These are phyloP conservation scores for Pelmatolapia mariae DNA, from an alignment of 2,113 vertebrate genomes.

Conservation along the genomic window DNA sequence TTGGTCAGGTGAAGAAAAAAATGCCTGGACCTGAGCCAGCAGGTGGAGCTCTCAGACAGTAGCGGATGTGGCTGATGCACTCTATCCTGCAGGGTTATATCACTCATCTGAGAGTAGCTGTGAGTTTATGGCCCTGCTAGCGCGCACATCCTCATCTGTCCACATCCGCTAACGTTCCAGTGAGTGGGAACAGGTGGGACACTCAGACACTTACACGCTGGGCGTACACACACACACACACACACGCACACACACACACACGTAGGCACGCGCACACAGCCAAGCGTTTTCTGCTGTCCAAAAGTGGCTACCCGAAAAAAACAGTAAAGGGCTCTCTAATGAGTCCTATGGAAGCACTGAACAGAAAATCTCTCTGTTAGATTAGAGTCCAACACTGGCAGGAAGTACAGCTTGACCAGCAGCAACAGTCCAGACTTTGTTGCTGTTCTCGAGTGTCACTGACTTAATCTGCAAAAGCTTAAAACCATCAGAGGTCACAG, in stretches of 20 bases:
- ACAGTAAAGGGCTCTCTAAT: conserved; percentile 48
- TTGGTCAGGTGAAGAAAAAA: conserved; percentile 11
- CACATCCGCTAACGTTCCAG: conserved; percentile 8
- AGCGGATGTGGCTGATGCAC: not conserved
- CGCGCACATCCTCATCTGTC: conserved; percentile 10
- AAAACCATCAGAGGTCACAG: conserved; percentile 11
- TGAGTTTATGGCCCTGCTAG: conserved; percentile 36
- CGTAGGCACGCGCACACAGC: not conserved
- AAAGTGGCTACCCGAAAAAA: conserved; percentile 2
- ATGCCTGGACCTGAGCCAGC: conserved; percentile 37
- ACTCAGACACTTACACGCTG: not conserved
- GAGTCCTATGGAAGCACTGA: conserved; percentile 46
- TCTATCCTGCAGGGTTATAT: conserved; percentile 34
- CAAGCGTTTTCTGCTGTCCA: not conserved
- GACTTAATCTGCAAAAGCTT: conserved; percentile 30
- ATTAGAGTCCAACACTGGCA: conserved; percentile 45
- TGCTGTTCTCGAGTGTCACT: not conserved
- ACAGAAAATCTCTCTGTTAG: conserved; percentile 42
- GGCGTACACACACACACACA: not conserved
- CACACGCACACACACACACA: not conserved
- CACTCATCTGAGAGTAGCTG: conserved; percentile 44
- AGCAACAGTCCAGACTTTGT: not conserved
- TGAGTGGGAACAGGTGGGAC: conserved; percentile 44
- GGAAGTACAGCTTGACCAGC: conserved; percentile 7
- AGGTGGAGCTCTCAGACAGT: conserved; percentile 55